Evolutionary conservation across 2,797 vertebrate species (phyloP).

Genomic region (Nyctibius grandis): DNA sequence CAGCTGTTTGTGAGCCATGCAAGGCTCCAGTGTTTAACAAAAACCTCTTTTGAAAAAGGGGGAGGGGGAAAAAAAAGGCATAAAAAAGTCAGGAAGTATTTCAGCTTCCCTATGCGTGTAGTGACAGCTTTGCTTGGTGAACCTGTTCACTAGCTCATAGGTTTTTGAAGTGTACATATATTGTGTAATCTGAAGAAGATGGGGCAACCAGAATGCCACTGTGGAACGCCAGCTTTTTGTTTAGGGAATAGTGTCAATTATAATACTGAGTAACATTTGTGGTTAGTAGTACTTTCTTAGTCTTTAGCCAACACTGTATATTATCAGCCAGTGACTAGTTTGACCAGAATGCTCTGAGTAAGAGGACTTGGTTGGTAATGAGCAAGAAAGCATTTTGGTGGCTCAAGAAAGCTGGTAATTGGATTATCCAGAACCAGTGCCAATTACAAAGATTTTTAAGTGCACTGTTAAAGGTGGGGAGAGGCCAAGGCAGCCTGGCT

Average conservation of each 20-base stretch:
- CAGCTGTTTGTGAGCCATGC: not conserved
- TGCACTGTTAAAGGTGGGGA: not conserved
- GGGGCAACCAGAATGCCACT: not conserved
- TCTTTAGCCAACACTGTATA: not conserved
- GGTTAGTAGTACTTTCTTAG: not conserved
- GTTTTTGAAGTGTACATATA: not conserved
- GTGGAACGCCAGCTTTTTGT: not conserved
- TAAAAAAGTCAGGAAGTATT: not conserved
- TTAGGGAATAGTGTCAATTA: not conserved
- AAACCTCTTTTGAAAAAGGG: not conserved
- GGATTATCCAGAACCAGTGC: not conserved
- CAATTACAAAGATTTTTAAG: not conserved
- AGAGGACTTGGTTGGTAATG: not conserved
- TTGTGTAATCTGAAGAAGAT: not conserved
- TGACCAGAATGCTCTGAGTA: not conserved
- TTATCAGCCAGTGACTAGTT: not conserved
- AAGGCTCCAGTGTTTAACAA: not conserved
- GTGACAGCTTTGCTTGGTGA: not conserved
- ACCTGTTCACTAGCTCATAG: not conserved
- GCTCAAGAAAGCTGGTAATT: not conserved
- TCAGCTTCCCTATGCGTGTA: not conserved
- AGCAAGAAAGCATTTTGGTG: not conserved
- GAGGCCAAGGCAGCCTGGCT: not conserved
- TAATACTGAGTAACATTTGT: not conserved
- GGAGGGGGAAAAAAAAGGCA: not conserved